Evolutionary conservation across 2,888 invertebrate genomes (phyloP), one percentile per base, ranked within the genome.

Genomic region (Mellilla xanthometata): DNA sequence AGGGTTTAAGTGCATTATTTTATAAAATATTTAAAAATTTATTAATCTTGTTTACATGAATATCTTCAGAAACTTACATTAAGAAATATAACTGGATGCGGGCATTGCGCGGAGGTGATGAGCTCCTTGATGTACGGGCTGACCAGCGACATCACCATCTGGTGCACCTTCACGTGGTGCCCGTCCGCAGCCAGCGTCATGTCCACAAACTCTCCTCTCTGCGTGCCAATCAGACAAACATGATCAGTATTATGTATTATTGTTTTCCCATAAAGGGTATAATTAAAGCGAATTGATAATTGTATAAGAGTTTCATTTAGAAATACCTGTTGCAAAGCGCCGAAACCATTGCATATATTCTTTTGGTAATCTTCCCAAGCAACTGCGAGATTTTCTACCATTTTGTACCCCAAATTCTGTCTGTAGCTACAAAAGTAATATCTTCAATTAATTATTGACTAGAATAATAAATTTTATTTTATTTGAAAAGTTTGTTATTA

Each of bases 111-210:
- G 0, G 85, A 75, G 1, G 71, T 54, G 12, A 89, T 78, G 1
- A 87, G 60, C 5, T 81, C 76, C 53, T 84, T 88, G 47, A 88
- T 72, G 55, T 73, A 88, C 0, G 87, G 87, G 39, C 88, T 88
- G 10, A 81, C 78, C 1, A 87, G 68, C 0, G 85, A 84, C 41
- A 88, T 49, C 6, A 88, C 68, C 32, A 88, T 59, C 58, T 85
- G 81, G 39, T 88, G 88, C 1, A 87, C 88, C 53, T 85, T 87
- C 1, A 88, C 85, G 41, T 73, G 62, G 51, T 85, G 78, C 0
- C 86, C 87, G 24, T 87, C 86, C 1, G 87, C 86, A 3, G 86
- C 88, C 24, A 89, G 48, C 0, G 88, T 89, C 83, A 89, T 81
- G 52, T 89, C 88, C 15, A 89, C 88, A 62, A 87, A 86, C 49